Conservation (phyloP, 2,113 vertebrate genomes). For the Cervus canadensis region DNA sequence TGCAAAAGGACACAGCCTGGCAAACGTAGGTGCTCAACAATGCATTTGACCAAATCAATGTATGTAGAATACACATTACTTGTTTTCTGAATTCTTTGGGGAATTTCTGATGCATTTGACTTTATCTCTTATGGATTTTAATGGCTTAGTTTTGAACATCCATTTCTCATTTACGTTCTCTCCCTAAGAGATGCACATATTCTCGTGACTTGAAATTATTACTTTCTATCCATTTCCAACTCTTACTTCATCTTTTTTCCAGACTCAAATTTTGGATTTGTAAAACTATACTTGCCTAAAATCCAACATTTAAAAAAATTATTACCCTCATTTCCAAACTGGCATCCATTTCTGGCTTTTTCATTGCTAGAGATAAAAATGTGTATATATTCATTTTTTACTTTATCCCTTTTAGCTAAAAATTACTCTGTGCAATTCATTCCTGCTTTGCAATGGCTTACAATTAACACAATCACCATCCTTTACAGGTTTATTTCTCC, state of each 20-base stretch:
- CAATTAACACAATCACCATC: background rate
- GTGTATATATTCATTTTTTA: background rate
- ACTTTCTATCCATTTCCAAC: background rate
- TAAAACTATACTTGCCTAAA: constrained; percentile 17
- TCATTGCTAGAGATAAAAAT: background rate
- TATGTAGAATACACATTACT: background rate
- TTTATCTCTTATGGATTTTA: background rate
- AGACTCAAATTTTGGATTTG: background rate
- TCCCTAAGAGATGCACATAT: background rate
- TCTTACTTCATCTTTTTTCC: background rate
- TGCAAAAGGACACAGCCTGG: background rate
- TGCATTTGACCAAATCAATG: background rate
- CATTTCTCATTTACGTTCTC: background rate
- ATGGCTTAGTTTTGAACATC: background rate
- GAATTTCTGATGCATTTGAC: background rate
- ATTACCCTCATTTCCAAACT: constrained; percentile 1
- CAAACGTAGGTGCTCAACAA: background rate
- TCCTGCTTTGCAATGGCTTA: background rate
- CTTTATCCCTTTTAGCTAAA: background rate
- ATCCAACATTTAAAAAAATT: background rate
- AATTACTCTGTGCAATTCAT: background rate
- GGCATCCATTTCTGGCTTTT: background rate
- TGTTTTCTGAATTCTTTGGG: background rate
- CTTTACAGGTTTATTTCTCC: background rate
- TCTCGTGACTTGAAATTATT: background rate